Evolutionary conservation across 2,888 invertebrate genomes (phyloP).

Genomic region (Tachina lurida): DNA sequence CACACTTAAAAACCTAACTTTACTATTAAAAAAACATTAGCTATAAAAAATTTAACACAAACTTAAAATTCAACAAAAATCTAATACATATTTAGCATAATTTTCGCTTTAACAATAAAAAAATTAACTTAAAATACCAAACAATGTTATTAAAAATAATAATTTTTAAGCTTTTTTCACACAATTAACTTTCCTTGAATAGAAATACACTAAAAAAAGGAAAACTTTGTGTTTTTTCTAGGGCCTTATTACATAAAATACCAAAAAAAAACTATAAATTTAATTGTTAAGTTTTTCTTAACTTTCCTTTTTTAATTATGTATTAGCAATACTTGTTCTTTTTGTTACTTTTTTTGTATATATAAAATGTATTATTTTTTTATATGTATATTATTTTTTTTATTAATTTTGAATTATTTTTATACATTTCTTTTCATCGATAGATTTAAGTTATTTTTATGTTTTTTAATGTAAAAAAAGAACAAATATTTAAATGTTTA

Average conservation of each 20-base stretch:
- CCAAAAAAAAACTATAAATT: slow-evolving; percentile 64
- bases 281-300: slow-evolving; percentile 76
- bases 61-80: slow-evolving; percentile 43
- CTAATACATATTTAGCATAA: slow-evolving; percentile 70
- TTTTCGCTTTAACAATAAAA: slow-evolving; percentile 67
- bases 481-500: slow-evolving; percentile 74
- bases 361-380: slow-evolving; percentile 73
- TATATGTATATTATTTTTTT: slow-evolving; percentile 60
- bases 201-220: slow-evolving; percentile 75
- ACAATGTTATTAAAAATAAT: slow-evolving; percentile 78
- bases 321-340: slow-evolving; percentile 17
- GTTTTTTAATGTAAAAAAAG: slow-evolving; percentile 56
- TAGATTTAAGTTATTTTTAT: slow-evolving; percentile 67
- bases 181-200: slow-evolving; percentile 60
- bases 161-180: slow-evolving; percentile 75
- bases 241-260: slow-evolving; percentile 70
- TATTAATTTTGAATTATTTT: slow-evolving; percentile 70
- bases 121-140: slow-evolving; percentile 34
- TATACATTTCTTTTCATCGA: slow-evolving; percentile 49
- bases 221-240: slow-evolving; percentile 69
- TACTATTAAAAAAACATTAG: slow-evolving; percentile 51
- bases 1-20: slow-evolving; percentile 44
- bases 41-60: slow-evolving; percentile 61
- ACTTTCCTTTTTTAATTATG: slow-evolving; percentile 31
- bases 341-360: slow-evolving; percentile 63